Conservation (phyloP, 2,113 vertebrate species). For the human region GRCh38 chr5:23873501-23874000, state of each 20-base stretch:
- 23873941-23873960: too few relatives aligned
- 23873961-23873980: too few relatives aligned
- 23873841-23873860: background rate
- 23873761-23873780: background rate
- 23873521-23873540: background rate
- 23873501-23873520: background rate
- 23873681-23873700: background rate
- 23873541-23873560: background rate
- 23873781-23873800: background rate
- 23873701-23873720: background rate
- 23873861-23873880: background rate
- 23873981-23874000: too few relatives aligned
- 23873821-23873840: background rate
- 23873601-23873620: background rate
- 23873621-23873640: background rate
- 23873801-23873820: background rate
- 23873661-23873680: background rate
- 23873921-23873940: too few relatives aligned
- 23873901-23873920: too few relatives aligned
- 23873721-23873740: background rate
- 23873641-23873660: background rate
- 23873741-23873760: background rate
- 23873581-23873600: background rate
- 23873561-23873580: background rate
- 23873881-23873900: background rate